phyloP scores from a whole-genome alignment of 53 echinoderm and acorn worm genomes.

The Henricia sp. region DNA sequence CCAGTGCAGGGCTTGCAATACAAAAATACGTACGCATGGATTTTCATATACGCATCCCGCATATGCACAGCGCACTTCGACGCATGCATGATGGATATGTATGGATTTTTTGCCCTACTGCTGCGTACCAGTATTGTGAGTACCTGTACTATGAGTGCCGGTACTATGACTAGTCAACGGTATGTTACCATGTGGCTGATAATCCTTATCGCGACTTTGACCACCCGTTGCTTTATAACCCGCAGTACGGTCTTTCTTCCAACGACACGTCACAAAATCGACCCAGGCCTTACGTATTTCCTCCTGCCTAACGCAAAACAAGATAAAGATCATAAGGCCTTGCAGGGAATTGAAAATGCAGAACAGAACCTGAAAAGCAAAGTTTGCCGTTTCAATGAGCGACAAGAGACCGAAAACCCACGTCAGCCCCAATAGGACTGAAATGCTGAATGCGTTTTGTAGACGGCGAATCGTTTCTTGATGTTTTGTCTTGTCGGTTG shows the following conservation, averaged over 20 bases:
- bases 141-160: too few relatives aligned
- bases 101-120: too few relatives aligned
- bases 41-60: too few relatives aligned
- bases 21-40: too few relatives aligned
- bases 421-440: slow-evolving; percentile 73
- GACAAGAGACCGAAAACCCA: slow-evolving; percentile 79
- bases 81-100: too few relatives aligned
- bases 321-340: slow-evolving; percentile 71
- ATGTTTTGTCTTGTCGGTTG: slow-evolving; percentile 7
- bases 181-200: not conserved
- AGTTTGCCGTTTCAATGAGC: slow-evolving; percentile 44
- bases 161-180: slow-evolving; percentile 32
- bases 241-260: not conserved
- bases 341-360: slow-evolving; percentile 82
- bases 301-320: slow-evolving; percentile 51
- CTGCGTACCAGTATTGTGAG: too few relatives aligned
- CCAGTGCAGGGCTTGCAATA: too few relatives aligned
- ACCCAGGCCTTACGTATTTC: slow-evolving; percentile 61
- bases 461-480: slow-evolving; percentile 42
- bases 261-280: slow-evolving; percentile 12
- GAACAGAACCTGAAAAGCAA: slow-evolving; percentile 75
- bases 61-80: too few relatives aligned
- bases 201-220: not conserved
- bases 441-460: slow-evolving; percentile 56
- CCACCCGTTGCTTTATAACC: not conserved